Base-by-base conservation (phyloP, 2,888 invertebrate genomes). In the Bellardia pandia region DNA sequence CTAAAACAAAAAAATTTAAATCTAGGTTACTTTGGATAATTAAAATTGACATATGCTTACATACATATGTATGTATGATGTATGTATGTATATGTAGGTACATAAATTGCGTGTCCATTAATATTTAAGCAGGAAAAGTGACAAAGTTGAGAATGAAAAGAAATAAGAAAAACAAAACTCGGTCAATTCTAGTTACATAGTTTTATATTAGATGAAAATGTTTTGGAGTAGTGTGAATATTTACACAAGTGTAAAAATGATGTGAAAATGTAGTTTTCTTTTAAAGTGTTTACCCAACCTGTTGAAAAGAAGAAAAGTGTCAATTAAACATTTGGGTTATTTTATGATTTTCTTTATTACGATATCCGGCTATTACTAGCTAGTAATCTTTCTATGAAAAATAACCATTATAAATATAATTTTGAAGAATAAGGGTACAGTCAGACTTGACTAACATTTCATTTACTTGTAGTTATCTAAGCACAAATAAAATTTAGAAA, bases 11-110 rank as follows among this genome's bases (percentile, higher is more conserved):
- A 56, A 80, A 45, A 2, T 16, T 53, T 13, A 53, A 62, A 76
- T 45, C n/a, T 76, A 16, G 62, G 51, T 56, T 64, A 71, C 42
- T 60, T 85, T 66, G 40, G 30, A 48, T 75, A 79, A 85, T 79
- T 85, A 60, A 84, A 77, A 84, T 56, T 77, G 48, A 84, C 64
- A 77, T 23, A 77, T 45, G 33, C 40, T 62, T 75, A 60, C 23
- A 23, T 23, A 23, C 23, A 23, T 23, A 23, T 1, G 1, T 23
- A 23, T 1, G 1, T 23, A 23, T 23, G 23, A 23, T 23, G 23
- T 23, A 23, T 23, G 23, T 23, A 23, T 23, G 23, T 23, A 23
- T 23, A 23, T 23, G 23, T 23, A 23, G 23, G 23, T 23, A 23
- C 13, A 37, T 58, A n/a, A 48, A 42, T 79, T 84, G 74, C 53